Base-by-base conservation (phyloP, 2,888 invertebrate species). In the Muschampia staudingeri region DNA sequence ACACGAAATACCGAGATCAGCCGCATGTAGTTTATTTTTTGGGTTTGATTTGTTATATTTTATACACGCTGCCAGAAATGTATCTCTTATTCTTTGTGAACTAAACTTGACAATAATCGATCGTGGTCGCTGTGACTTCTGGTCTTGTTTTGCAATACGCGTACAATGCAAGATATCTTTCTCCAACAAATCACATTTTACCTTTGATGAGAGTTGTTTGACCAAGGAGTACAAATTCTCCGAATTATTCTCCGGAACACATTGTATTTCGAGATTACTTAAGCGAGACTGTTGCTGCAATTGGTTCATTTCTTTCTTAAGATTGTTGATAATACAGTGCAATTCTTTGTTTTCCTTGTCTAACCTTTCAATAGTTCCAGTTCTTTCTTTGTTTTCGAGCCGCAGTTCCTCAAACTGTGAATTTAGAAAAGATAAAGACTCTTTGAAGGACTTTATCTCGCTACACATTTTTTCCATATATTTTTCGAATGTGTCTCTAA, bases 201-300 rank as follows among this genome's bases (percentile, higher is more conserved):
- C 19, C 25, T 44, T 71, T 19, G 44, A 42, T 14, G 44, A 44
- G 5, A 71, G 71, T 25, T 71, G 71, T 44, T 71, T 71, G 16
- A 71, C 44, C 2, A 71, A 42, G 0, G 19, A 19, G 11, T 25
- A 44, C 34, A 71, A 40, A 16, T 71, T 71, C 7, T 71, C 71
- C 7, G 67, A 30, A 8, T 70, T 70, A 40, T 9, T 70, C 9
- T 71, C 71, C 1, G 42, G 71, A 12, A 71, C 37, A 11, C 71
- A 25, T 44, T 71, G 71, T 25, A 71, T 71, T 16, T 71, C 71
- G 12, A 71, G 42, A n/a, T 71, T 71, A 16, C 42, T 71, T 2
- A 12, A 8, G n/a, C 71, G 71, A 4, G 67, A 69, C 37, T 69
- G 67, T 7, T 69, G 67, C 34, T 69, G 67, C 7, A 69, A 16